These are phyloP conservation scores for Petaurus breviceps DNA, from an alignment of 2,113 vertebrate genomes.

Conservation along the genomic window DNA sequence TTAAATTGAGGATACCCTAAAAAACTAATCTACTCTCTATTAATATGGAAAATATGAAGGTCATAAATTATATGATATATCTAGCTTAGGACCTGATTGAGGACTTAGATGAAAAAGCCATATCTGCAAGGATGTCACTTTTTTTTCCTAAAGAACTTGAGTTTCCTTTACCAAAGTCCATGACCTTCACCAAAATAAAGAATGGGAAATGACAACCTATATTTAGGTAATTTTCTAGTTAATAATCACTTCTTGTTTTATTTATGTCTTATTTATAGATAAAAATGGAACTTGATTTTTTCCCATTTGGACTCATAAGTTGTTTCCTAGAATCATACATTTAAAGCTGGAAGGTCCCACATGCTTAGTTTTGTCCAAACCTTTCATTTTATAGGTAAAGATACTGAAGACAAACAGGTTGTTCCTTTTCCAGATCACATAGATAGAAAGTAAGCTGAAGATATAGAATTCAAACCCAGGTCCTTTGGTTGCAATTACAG, in stretches of 20 bases:
- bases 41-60: not conserved
- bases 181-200: not conserved
- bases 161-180: not conserved
- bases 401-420: not conserved
- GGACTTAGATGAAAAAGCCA: not conserved
- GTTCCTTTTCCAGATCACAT: not conserved
- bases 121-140: not conserved
- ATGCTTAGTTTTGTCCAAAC: too few relatives aligned
- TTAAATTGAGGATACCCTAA: not conserved
- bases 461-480: not conserved
- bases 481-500: not conserved
- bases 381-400: not conserved
- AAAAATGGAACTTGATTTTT: too few relatives aligned
- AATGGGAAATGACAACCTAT: not conserved
- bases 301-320: too few relatives aligned
- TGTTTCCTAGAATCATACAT: too few relatives aligned
- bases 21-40: not conserved
- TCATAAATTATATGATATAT: not conserved
- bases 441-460: not conserved
- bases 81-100: not conserved
- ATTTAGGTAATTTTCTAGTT: not conserved
- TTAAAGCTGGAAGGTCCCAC: too few relatives aligned
- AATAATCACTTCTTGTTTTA: not conserved
- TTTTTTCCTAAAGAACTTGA: not conserved
- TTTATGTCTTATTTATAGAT: too few relatives aligned